Evolutionary conservation across 2,888 invertebrate species (phyloP), one percentile per base, ranked within the genome.

Genomic region (Pachydiplax longipennis): DNA sequence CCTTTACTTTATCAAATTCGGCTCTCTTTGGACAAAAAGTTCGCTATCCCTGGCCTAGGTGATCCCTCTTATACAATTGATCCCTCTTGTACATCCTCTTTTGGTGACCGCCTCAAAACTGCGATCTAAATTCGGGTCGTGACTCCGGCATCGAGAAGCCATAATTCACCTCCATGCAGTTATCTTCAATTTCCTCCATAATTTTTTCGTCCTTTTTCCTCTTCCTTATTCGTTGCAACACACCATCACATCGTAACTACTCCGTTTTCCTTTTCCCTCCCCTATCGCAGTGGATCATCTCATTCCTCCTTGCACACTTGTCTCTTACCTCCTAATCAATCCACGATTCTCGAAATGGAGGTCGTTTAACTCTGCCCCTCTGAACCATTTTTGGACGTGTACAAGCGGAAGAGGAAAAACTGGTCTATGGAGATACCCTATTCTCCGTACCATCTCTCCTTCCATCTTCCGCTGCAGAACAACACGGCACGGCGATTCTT

Each of bases 371-470:
- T 61, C 65, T 31, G 10, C 35, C 58, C 4, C 31, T 4, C 53
- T 22, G 31, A 53, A 53, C 61, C 87, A 53, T 87, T 87, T 61
- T 61, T n/a, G 87, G 65, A 53, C 13, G 31, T 35, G 65, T 35
- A 35, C 61, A 25, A n/a, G 87, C 65, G 87, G 87, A 87, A 87
- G 37, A 37, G 87, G 87, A 37, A 40, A 65, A 61, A 37, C 87
- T 58, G 37, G 87, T 87, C 87, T 87, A 37, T 61, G 25, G 61
- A 61, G 61, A 37, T 65, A 65, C 25, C 53, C 58, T 58, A 37
- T 22, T n/a, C 61, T n/a, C 87, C 37, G 12, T 37, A 37, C 61
- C 83, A 48, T 58, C 53, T 53, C 15, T 61, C 87, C 87, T 31
- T 8, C 61, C 58, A 61, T 61, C 48, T n/a, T 48, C 87, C 44